Percentiles rank a stretch among this genome's conserved stretches.
Conservation (phyloP, 92 coral and sea anemone genomes). For the Metridium senile region DNA sequence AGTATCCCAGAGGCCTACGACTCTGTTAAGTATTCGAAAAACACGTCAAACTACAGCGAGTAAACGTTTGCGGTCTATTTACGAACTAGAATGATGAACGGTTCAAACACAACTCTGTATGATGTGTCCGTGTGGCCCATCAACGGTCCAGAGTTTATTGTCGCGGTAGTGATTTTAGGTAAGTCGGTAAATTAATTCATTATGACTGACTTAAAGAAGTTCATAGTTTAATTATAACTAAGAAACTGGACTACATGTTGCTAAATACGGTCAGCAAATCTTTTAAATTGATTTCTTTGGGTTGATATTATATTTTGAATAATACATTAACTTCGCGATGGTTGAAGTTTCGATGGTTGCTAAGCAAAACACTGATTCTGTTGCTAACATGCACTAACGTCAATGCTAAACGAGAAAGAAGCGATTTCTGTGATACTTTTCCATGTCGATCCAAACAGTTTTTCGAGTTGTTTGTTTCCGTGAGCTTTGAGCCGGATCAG, state of each 20-base stretch:
- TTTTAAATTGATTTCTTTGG: background rate
- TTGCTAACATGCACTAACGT: too few species aligned
- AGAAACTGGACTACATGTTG: background rate
- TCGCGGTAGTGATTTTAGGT: conserved; percentile 42
- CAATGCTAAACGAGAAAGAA: too few species aligned
- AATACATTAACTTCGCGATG: background rate
- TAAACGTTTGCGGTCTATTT: too few species aligned
- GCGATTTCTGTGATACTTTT: too few species aligned
- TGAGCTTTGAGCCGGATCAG: too few species aligned
- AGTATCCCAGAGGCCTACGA: too few species aligned
- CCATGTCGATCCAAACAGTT: too few species aligned
- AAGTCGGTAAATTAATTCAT: background rate
- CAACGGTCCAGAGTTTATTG: conserved; percentile 45
- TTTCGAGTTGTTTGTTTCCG: too few species aligned
- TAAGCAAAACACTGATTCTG: background rate
- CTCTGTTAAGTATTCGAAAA: too few species aligned
- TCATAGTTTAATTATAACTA: background rate
- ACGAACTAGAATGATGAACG: too few species aligned
- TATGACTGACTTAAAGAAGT: background rate
- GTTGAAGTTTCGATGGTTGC: background rate
- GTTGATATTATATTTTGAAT: background rate
- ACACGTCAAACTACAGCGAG: too few species aligned
- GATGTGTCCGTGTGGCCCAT: conserved; percentile 37
- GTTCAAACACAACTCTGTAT: background rate
- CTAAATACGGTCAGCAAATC: background rate